Evolutionary conservation across 1,140 invertebrate species (phyloP), one percentile per base, ranked within the genome.

Genomic region (Homalodisca vitripennis): DNA sequence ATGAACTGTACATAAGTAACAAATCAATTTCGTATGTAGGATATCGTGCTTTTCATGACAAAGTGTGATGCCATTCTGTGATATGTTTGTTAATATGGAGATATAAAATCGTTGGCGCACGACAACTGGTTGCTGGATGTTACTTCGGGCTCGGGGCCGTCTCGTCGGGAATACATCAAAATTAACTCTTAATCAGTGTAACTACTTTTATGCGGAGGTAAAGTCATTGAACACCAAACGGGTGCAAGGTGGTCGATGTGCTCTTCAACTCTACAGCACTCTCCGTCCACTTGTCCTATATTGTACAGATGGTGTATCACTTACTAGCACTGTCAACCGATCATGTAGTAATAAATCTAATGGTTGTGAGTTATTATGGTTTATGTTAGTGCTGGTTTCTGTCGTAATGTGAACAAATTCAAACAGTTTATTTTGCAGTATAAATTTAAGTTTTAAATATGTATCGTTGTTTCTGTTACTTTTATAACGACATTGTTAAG

Each of bases 21-120:
- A 22, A 60, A 60, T 27, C 29, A 10, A 60, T 60, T 60, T 60
- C 55, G 55, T 60, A 60, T 60, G 55, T 60, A 60, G 29, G 55
- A 60, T 60, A 60, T 60, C 6, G 55, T 60, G 55, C 55, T 60
- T 60, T 60, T 60, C 24, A 60, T n/a, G 55, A 60, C 55, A 10
- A 6, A 14, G 55, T 60, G 55, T 60, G 55, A 60, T 60, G 55
- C 55, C 55, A 60, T 60, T 14, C 55, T 60, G 55, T 60, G 55
- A 60, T 60, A 60, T 60, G 55, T 60, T 60, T 60, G 55, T 60
- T 60, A 60, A 27, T 27, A 60, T n/a, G 55, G 55, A 60, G 55
- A 60, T 60, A 60, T 60, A 51, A 60, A 60, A 60, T 60, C 55
- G 55, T 60, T 60, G 55, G 55, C 55, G 48, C 3, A 51, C 17